Percentiles rank a stretch among this genome's conserved stretches.
phyloP scores from a whole-genome alignment of 2,113 vertebrate species.

The Nibea coibor region DNA sequence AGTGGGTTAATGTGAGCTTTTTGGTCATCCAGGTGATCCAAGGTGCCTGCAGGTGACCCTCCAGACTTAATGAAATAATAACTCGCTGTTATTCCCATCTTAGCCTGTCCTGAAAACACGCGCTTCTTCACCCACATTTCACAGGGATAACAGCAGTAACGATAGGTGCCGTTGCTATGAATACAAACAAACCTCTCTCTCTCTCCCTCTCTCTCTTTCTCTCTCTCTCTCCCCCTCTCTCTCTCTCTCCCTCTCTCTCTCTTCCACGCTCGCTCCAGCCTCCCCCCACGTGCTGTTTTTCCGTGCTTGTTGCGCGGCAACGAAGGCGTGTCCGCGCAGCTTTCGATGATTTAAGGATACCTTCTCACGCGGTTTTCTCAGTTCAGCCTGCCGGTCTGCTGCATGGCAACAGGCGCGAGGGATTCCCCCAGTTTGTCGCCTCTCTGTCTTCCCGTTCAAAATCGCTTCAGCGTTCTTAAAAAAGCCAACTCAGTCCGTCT shows the following conservation, averaged over 20 bases:
- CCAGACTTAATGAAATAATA: neutral
- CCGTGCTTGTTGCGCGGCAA: slow-evolving; percentile 81
- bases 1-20: neutral
- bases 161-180: slow-evolving; percentile 80
- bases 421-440: slow-evolving; percentile 80
- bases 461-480: slow-evolving; percentile 14
- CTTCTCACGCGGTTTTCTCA: slow-evolving; percentile 71
- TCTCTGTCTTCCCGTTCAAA: slow-evolving; percentile 67
- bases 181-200: slow-evolving; percentile 80
- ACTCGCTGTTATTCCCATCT: neutral
- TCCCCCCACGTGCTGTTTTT: slow-evolving; percentile 76
- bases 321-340: slow-evolving; percentile 76
- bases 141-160: slow-evolving; percentile 34
- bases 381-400: slow-evolving; percentile 73
- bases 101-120: neutral
- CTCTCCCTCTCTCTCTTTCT: slow-evolving; percentile 34
- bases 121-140: slow-evolving; percentile 52
- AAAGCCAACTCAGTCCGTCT: neutral
- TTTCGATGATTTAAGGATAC: slow-evolving; percentile 84
- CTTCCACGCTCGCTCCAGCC: neutral
- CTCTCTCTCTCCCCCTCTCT: neutral
- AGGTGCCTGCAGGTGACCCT: slow-evolving; percentile 8
- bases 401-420: slow-evolving; percentile 82
- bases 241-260: slow-evolving; percentile 47
- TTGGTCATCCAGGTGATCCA: neutral